Evolutionary conservation across 2,888 invertebrate species (phyloP).

Genomic region (Sarcophaga caerulescens): DNA sequence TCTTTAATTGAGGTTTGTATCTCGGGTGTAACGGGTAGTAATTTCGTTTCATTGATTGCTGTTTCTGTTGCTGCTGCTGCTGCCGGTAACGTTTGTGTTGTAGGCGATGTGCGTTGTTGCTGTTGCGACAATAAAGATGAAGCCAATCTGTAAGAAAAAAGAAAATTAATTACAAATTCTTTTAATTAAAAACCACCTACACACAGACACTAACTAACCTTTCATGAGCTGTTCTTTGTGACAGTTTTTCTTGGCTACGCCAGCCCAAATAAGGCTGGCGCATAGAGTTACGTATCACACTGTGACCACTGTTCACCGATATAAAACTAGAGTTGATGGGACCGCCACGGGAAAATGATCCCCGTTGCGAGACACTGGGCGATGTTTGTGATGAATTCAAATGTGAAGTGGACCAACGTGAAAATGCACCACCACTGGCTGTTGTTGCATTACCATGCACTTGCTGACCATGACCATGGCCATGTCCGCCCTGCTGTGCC

Average conservation of each 20-base stretch:
- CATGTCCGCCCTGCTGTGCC: conserved; percentile 51
- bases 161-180: not conserved
- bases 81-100: conserved; percentile 71
- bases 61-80: not conserved
- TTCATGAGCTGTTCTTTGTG: conserved; percentile 92
- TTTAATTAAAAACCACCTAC: not conserved
- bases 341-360: conserved; percentile 86
- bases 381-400: conserved; percentile 88
- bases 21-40: conserved; percentile 82
- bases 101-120: conserved; percentile 73
- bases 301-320: conserved; percentile 86
- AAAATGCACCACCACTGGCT: conserved; percentile 75
- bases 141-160: conserved; percentile 83
- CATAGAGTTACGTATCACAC: conserved; percentile 84
- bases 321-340: conserved; percentile 81
- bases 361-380: conserved; percentile 88
- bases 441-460: conserved; percentile 52
- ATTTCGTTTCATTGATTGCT: conserved; percentile 70
- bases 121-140: conserved; percentile 85
- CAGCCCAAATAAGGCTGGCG: conserved; percentile 95
- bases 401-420: conserved; percentile 88
- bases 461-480: conserved; percentile 65
- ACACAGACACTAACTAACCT: conserved; percentile 81
- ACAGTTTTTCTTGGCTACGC: conserved; percentile 92
- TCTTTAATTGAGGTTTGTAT: conserved; percentile 94